phyloP scores from a whole-genome alignment of 2,113 vertebrate species.

The Salvator merianae region DNA sequence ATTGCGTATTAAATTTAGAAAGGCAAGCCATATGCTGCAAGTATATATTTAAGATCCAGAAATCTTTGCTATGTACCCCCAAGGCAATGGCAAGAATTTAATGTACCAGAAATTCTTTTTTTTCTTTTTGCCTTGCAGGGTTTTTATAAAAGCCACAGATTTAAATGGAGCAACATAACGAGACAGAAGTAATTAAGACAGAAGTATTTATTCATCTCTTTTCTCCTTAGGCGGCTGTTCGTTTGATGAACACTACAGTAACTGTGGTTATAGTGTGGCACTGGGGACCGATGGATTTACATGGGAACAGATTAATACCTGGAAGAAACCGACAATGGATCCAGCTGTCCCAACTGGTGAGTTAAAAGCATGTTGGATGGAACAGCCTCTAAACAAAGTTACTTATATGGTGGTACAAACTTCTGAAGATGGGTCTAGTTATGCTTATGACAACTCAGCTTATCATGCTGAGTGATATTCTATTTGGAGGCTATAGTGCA shows the following conservation, averaged over 20 bases:
- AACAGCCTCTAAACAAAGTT: neutral
- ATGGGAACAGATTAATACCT: conserved; percentile 97
- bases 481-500: neutral
- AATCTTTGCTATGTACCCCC: conserved; percentile 15
- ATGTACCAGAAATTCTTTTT: conserved; percentile 11
- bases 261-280: conserved; percentile 93
- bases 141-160: conserved; percentile 71
- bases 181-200: conserved; percentile 66
- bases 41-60: neutral
- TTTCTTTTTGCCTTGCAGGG: conserved; percentile 40
- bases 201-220: conserved; percentile 53
- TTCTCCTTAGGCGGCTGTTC: conserved; percentile 87
- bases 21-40: conserved; percentile 6
- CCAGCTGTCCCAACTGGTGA: conserved; percentile 90
- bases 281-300: conserved; percentile 96
- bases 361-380: neutral
- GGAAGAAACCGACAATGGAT: conserved; percentile 93
- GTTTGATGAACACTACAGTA: conserved; percentile 93
- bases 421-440: neutral
- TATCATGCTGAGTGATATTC: fast-evolving
- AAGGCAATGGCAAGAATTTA: conserved; percentile 50
- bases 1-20: neutral
- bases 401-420: neutral
- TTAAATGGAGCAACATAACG: conserved; percentile 49
- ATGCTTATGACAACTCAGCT: neutral